Evolutionary conservation across 2,888 invertebrate genomes (phyloP).

Genomic region (Suillia variegata): DNA sequence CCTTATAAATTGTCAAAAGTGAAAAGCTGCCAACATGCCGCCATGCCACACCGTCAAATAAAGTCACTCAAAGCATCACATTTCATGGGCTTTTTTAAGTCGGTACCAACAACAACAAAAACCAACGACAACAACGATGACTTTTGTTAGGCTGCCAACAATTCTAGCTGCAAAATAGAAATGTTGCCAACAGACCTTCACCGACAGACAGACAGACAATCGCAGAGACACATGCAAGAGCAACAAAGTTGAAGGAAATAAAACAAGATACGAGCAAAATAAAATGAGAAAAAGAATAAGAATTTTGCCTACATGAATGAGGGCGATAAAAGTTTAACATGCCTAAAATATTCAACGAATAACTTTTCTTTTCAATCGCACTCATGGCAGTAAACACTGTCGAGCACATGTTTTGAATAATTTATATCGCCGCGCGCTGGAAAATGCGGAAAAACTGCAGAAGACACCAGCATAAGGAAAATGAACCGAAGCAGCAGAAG

Average conservation of each 20-base stretch:
- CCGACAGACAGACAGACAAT: not conserved
- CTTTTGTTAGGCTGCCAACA: not conserved
- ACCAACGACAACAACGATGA: not conserved
- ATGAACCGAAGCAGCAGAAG: slow-evolving; percentile 49
- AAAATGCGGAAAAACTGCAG: slow-evolving; percentile 29
- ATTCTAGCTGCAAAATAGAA: not conserved
- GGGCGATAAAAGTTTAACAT: slow-evolving; percentile 18
- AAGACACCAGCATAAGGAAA: slow-evolving; percentile 32
- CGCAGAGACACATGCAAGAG: not conserved
- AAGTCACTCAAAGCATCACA: slow-evolving; percentile 15
- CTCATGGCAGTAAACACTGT: slow-evolving; percentile 26
- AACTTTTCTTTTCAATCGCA: slow-evolving; percentile 29
- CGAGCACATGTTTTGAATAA: slow-evolving; percentile 59
- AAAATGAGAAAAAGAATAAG: not conserved
- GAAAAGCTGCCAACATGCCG: slow-evolving; percentile 1
- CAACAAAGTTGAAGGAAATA: not conserved
- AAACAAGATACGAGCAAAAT: too few species aligned
- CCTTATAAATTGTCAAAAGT: slow-evolving; percentile 2
- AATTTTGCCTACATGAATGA: slow-evolving; percentile 1
- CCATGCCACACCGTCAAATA: not conserved
- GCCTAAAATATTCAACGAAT: slow-evolving; percentile 15
- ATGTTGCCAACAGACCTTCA: too few species aligned
- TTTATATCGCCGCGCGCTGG: slow-evolving; percentile 37
- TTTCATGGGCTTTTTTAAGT: slow-evolving; percentile 15
- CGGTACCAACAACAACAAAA: slow-evolving; percentile 1